Conservation (phyloP, 53 echinoderm and acorn worm genomes). For the Patiria pectinifera region DNA sequence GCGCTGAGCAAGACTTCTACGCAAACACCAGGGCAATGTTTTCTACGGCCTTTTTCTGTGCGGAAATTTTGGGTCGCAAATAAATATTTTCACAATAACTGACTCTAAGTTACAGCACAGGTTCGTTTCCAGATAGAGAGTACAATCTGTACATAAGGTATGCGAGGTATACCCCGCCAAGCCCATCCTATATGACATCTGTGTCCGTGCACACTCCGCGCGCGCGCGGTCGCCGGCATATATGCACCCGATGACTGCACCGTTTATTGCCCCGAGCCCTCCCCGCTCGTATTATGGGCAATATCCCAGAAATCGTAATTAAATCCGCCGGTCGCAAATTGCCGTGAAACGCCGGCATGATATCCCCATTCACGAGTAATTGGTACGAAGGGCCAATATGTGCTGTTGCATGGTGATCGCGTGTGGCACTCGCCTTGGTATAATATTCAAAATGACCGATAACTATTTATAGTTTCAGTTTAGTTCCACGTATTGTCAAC, state of each 20-base stretch:
- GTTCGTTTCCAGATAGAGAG: too few relatives aligned
- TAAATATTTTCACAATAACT: too few relatives aligned
- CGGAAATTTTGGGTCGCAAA: too few relatives aligned
- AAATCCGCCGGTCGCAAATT: constrained; percentile 16
- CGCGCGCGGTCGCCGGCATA: background rate
- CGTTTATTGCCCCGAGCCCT: background rate
- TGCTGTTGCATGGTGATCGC: background rate
- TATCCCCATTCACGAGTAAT: constrained; percentile 27
- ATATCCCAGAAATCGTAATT: constrained; percentile 36
- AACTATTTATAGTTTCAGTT: background rate
- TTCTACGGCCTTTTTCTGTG: too few relatives aligned
- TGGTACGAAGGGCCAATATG: background rate
- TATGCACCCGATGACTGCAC: background rate
- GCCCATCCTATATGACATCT: background rate
- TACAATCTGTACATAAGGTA: too few relatives aligned
- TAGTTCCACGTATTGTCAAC: background rate
- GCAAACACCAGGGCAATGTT: too few relatives aligned
- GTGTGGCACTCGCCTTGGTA: background rate
- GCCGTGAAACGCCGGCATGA: constrained; percentile 34
- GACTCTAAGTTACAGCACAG: too few relatives aligned
- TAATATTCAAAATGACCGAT: background rate
- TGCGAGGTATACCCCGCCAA: background rate
- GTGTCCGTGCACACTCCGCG: background rate
- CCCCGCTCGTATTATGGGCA: background rate
- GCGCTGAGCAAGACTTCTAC: too few relatives aligned